Evolutionary conservation across 2,113 vertebrate genomes (phyloP).

Genomic region (Felis chaus): DNA sequence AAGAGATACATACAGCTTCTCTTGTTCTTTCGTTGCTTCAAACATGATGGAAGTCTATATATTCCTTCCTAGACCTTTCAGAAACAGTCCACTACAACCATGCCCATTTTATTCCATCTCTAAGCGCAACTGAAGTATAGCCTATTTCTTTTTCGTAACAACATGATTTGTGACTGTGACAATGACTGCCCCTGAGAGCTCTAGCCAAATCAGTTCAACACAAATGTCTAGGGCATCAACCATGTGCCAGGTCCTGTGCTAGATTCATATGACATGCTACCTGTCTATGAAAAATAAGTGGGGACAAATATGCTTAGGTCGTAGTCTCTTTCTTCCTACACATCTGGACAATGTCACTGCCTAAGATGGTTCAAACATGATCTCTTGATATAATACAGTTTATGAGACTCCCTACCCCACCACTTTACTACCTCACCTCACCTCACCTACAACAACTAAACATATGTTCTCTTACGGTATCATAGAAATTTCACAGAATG

Average conservation of each 20-base stretch:
- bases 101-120: background rate
- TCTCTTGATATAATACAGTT: background rate
- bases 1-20: background rate
- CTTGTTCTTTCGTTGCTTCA: background rate
- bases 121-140: background rate
- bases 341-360: background rate
- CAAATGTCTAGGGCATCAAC: background rate
- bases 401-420: background rate
- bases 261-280: background rate
- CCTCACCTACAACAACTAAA: background rate
- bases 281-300: background rate
- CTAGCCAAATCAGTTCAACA: background rate
- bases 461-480: background rate
- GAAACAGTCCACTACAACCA: background rate
- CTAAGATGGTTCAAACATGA: background rate
- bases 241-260: background rate
- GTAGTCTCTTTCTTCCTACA: background rate
- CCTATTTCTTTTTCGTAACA: background rate
- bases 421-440: background rate
- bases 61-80: background rate
- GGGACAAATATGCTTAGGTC: background rate
- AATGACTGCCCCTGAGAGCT: background rate
- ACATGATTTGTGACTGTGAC: background rate
- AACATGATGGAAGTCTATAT: background rate
- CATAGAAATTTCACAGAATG: background rate